A percentile compares a stretch with the other conserved stretches of the same genome.
Conservation (phyloP, 2,888 invertebrate species). For the Drosophila longiperda region DNA sequence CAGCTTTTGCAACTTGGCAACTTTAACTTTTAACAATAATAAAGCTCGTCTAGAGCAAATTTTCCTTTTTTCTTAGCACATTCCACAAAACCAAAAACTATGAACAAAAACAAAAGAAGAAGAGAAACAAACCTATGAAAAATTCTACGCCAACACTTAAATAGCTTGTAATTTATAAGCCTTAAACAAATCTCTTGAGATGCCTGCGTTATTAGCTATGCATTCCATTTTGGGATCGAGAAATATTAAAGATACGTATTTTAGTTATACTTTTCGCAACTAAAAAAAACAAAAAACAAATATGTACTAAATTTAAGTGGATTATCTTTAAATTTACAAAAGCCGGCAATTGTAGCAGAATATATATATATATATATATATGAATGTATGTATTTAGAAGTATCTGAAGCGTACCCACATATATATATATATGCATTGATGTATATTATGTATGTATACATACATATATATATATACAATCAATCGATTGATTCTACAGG, state of each 20-base stretch:
- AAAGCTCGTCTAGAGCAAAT: constrained; percentile 16
- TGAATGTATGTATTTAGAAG: constrained; percentile 12
- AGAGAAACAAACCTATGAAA: constrained; percentile 23
- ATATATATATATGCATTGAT: neutral
- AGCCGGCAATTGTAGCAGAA: neutral
- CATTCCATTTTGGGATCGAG: constrained; percentile 51
- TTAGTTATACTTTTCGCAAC: constrained; percentile 28
- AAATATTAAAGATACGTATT: constrained; percentile 48
- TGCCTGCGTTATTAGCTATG: constrained; percentile 42
- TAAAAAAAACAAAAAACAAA: constrained; percentile 15
- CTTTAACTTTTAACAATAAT: constrained; percentile 20
- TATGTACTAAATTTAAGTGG: constrained; percentile 39
- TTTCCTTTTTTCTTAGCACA: constrained; percentile 16
- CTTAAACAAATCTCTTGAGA: constrained; percentile 48
- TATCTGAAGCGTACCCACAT: neutral
- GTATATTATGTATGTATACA: constrained; percentile 33
- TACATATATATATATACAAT: constrained; percentile 1
- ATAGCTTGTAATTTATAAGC: constrained; percentile 71
- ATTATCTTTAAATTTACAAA: constrained; percentile 64
- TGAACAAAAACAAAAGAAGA: constrained; percentile 8
- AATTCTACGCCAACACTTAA: constrained; percentile 77
- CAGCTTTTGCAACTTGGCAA: constrained; percentile 24
- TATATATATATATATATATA: neutral
- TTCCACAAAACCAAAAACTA: constrained; percentile 23
- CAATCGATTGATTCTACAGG: constrained; percentile 4